Percentiles rank a stretch among this genome's conserved stretches.
Conservation (phyloP, 2,113 vertebrate genomes). For the Hippocampus barbouri region DNA sequence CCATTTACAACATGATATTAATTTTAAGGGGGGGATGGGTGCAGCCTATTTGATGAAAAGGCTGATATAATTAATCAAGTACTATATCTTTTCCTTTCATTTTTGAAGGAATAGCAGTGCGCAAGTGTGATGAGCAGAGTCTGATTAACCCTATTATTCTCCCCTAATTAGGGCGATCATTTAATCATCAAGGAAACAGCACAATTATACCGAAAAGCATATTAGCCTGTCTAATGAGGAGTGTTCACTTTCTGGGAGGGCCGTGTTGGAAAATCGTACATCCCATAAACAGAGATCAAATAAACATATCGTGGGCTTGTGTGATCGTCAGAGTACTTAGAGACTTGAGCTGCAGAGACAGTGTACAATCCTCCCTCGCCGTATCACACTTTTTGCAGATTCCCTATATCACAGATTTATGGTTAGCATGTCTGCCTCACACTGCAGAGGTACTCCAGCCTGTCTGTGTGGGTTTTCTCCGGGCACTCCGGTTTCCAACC, state of each 20-base stretch:
- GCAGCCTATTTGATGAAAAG: slow-evolving; percentile 77
- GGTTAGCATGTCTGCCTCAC: too few relatives aligned
- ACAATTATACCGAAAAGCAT: slow-evolving; percentile 78
- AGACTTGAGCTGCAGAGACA: slow-evolving; percentile 19
- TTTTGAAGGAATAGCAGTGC: slow-evolving; percentile 80
- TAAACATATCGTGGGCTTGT: slow-evolving; percentile 37
- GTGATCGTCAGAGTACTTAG: slow-evolving; percentile 28
- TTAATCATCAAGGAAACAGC: slow-evolving; percentile 86
- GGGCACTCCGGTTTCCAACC: too few relatives aligned
- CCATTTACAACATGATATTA: slow-evolving; percentile 92
- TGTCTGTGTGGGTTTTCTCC: too few relatives aligned
- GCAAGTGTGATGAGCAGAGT: slow-evolving; percentile 83
- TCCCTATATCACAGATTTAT: background rate
- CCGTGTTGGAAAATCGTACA: slow-evolving; percentile 69
- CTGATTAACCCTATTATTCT: slow-evolving; percentile 86
- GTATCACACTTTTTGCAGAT: background rate
- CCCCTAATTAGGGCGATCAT: slow-evolving; percentile 90
- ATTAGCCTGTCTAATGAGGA: slow-evolving; percentile 71
- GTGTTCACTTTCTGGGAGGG: slow-evolving; percentile 68
- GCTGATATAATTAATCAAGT: slow-evolving; percentile 92
- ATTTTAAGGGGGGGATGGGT: slow-evolving; percentile 76
- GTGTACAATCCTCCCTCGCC: background rate
- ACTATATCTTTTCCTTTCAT: slow-evolving; percentile 79
- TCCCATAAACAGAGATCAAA: slow-evolving; percentile 63
- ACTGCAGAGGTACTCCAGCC: too few relatives aligned